Evolutionary conservation across 2,888 invertebrate genomes (phyloP), one percentile per base, ranked within the genome.

Genomic region (Lithosia quadra): DNA sequence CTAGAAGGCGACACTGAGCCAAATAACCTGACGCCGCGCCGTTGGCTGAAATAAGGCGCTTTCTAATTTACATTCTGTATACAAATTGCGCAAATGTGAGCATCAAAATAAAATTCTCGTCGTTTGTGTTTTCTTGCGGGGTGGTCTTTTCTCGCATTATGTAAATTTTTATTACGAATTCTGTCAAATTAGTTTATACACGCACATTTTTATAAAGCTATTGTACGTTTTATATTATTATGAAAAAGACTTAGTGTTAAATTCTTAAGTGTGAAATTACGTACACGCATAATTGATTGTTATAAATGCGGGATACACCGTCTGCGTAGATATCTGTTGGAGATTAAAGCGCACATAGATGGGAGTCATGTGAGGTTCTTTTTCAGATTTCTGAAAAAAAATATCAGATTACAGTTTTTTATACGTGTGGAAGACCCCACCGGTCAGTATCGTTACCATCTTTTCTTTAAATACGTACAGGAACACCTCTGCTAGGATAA

Each of bases 31-130:
- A 89, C 91, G 90, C 88, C 88, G 85, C 91, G 90, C 88, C 88
- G 85, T 90, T 88, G 85, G 82, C 86, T 88, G 89, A 90, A 93
- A 92, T 92, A 93, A 93, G 92, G 88, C 87, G 86, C 92, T 89
- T 91, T 90, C 92, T 92, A 93, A 93, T 94, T 94, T 94, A 92
- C 93, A 94, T 94, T 93, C 90, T 88, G 93, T 92, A 93, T 93
- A 93, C 93, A 93, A 93, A 92, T 92, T 92, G 92, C 88, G 87
- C 91, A 90, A 93, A 93, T 92, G 92, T 91, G 92, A 90, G 90
- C 87, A 92, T 92, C 91, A 92, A 93, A 94, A 93, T 93, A 92
- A 93, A 93, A 93, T 92, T 92, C 84, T 87, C 90, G 87, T 88
- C 90, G 89, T 90, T 92, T 92, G 90, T 92, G 90, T 92, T 91